These are phyloP conservation scores for Sebastiscus tertius DNA, from an alignment of 2,797 vertebrate species.

Conservation along the genomic window DNA sequence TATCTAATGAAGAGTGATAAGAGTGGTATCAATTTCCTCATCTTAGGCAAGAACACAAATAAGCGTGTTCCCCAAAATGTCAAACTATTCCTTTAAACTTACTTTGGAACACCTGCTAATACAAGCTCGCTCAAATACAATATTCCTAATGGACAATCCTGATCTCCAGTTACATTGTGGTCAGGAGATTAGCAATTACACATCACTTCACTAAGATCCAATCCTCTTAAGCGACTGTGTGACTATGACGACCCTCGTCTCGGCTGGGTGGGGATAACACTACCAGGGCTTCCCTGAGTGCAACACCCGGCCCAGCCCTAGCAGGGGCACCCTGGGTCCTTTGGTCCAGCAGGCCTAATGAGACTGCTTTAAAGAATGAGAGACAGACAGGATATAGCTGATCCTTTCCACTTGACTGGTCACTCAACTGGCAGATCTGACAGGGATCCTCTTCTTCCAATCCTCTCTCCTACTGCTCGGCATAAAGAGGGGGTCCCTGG, in stretches of 20 bases:
- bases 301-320: background rate
- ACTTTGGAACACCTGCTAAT: background rate
- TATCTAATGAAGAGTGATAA: background rate
- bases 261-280: conserved; percentile 13
- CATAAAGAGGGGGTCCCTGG: conserved; percentile 28
- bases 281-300: background rate
- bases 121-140: background rate
- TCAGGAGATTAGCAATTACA: conserved; percentile 54
- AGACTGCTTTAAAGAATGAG: conserved; percentile 35
- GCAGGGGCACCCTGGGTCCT: conserved; percentile 15
- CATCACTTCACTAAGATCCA: conserved; percentile 32
- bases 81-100: background rate
- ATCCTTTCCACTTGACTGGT: conserved; percentile 58
- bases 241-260: conserved; percentile 8
- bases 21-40: background rate
- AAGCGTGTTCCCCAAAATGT: background rate
- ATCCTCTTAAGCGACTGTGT: conserved; percentile 55
- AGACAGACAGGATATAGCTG: conserved; percentile 48
- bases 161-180: conserved; percentile 28
- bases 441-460: conserved; percentile 49
- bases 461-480: conserved; percentile 21
- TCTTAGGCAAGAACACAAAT: background rate
- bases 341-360: conserved; percentile 28
- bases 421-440: conserved; percentile 53
- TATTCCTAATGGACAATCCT: conserved; percentile 6